Evolutionary conservation across 2,888 invertebrate species (phyloP).

Genomic region (Cotesia congregata): DNA sequence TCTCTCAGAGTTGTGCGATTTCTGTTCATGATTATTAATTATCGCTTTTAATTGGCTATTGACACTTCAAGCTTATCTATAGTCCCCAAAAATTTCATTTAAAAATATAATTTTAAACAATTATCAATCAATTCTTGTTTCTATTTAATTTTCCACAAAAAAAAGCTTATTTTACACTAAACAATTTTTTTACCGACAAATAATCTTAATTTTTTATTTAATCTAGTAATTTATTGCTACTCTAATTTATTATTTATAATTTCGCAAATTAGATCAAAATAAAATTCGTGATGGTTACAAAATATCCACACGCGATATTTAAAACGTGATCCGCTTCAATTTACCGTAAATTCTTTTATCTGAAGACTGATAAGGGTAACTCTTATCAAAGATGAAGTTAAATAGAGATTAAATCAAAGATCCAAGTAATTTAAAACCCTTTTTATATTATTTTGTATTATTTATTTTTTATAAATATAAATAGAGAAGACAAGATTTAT

Average conservation of each 20-base stretch:
- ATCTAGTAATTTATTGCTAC: too few relatives aligned
- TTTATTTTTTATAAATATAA: too few relatives aligned
- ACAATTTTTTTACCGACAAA: not conserved
- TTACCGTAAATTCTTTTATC: not conserved
- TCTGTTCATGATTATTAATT: not conserved
- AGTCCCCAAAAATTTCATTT: not conserved
- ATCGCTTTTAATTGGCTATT: not conserved
- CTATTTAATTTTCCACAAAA: too few relatives aligned
- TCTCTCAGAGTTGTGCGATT: not conserved
- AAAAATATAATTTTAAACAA: too few relatives aligned
- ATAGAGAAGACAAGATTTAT: too few relatives aligned
- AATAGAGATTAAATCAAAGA: not conserved
- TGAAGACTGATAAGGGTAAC: not conserved
- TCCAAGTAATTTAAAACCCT: not conserved
- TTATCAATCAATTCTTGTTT: too few relatives aligned
- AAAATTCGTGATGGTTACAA: not conserved
- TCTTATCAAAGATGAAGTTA: not conserved
- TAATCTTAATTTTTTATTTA: not conserved
- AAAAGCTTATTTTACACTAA: too few relatives aligned
- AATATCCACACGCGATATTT: not conserved
- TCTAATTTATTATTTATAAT: not conserved
- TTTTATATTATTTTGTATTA: too few relatives aligned
- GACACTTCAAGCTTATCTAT: not conserved
- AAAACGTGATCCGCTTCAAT: not conserved
- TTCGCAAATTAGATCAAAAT: not conserved